Conservation (phyloP, 2,797 vertebrate species). For the Enteromius thamalakanensis region DNA sequence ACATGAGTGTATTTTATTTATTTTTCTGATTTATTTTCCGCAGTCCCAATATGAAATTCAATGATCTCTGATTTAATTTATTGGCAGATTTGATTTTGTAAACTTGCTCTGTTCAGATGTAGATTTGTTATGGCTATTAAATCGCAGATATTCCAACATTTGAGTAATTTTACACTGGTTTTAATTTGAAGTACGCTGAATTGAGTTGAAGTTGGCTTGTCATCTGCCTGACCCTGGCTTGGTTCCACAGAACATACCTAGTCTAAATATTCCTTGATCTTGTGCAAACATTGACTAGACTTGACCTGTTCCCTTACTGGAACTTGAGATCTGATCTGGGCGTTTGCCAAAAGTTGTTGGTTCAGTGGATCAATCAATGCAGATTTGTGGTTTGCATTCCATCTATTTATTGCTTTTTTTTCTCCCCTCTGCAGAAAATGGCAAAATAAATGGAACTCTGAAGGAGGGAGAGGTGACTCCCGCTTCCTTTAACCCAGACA, state of each 20-base stretch:
- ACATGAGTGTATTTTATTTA: not conserved
- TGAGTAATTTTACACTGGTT: not conserved
- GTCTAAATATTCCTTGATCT: slow-evolving; percentile 41
- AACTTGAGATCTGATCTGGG: slow-evolving; percentile 28
- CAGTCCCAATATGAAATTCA: not conserved
- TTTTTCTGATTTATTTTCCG: not conserved
- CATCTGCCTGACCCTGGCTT: slow-evolving; percentile 35
- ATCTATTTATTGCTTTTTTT: slow-evolving; percentile 6
- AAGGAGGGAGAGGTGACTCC: slow-evolving; percentile 80
- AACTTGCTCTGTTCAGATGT: not conserved
- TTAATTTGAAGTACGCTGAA: not conserved
- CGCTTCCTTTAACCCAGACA: slow-evolving; percentile 74
- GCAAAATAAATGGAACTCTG: slow-evolving; percentile 83
- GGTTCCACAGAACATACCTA: slow-evolving; percentile 25
- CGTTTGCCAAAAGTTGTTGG: slow-evolving; percentile 14
- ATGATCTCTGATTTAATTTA: not conserved
- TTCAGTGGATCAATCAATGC: slow-evolving; percentile 37
- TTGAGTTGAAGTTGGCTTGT: slow-evolving; percentile 19
- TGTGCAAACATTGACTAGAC: slow-evolving; percentile 41
- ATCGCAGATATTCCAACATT: not conserved
- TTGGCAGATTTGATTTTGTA: not conserved
- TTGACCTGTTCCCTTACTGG: slow-evolving; percentile 25
- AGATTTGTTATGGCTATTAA: not conserved
- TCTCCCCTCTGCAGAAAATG: slow-evolving; percentile 75
- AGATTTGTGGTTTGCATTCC: slow-evolving; percentile 1